Percentiles rank a stretch among this genome's conserved stretches.
Conservation (phyloP, 2,113 vertebrate species). For the Rhabdornis inornatus region DNA sequence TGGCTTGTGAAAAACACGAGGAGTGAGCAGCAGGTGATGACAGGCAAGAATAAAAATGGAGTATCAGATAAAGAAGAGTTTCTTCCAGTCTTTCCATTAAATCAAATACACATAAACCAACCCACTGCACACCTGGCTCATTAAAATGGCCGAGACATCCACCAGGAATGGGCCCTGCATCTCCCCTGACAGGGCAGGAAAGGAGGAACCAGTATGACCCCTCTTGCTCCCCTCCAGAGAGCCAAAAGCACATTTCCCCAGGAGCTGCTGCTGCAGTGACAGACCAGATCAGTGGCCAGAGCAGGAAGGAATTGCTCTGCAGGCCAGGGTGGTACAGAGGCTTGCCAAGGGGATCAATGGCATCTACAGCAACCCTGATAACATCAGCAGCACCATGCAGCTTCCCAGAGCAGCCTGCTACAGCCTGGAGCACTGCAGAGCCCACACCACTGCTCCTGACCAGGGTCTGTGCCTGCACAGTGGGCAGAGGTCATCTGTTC, state of each 20-base stretch:
- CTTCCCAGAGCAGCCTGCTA: background rate
- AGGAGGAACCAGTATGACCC: background rate
- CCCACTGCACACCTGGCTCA: background rate
- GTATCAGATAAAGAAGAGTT: background rate
- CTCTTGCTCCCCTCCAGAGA: background rate
- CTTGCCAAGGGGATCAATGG: background rate
- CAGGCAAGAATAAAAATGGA: background rate
- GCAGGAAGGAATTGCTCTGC: background rate
- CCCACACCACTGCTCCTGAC: background rate
- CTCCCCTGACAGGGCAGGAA: background rate
- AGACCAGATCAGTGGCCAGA: background rate
- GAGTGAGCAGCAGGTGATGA: background rate
- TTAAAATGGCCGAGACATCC: background rate
- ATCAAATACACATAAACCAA: background rate
- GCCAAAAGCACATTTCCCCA: background rate
- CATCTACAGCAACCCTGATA: fast-evolving
- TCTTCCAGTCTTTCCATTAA: background rate
- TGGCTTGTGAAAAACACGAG: background rate
- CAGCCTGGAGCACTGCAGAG: background rate
- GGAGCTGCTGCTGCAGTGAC: background rate
- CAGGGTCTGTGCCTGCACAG: background rate
- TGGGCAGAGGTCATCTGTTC: background rate
- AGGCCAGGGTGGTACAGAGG: background rate
- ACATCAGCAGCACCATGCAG: background rate
- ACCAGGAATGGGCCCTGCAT: background rate